These are phyloP conservation scores for Helarctos malayanus DNA, from an alignment of 2,797 vertebrate species.

Conservation along the genomic window DNA sequence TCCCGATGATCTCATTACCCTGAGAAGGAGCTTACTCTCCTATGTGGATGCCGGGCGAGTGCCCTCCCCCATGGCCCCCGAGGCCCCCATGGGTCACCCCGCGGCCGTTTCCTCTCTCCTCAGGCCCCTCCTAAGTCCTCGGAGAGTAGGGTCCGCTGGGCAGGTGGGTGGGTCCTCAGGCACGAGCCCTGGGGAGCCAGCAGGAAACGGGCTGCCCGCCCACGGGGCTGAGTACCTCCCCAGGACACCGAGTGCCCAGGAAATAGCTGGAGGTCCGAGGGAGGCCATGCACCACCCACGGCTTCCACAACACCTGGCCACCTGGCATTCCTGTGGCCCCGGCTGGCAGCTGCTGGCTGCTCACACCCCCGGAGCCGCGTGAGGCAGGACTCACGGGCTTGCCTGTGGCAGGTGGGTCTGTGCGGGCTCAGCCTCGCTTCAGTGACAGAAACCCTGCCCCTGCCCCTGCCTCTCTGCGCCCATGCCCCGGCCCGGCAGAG, in stretches of 20 bases:
- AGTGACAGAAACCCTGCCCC: neutral
- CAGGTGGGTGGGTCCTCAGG: rapidly evolving
- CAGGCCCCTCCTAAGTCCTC: neutral
- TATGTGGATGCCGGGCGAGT: rapidly evolving
- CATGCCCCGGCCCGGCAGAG: neutral
- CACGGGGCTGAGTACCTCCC: rapidly evolving
- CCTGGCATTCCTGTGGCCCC: neutral
- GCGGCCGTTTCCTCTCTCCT: neutral
- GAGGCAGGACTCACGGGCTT: rapidly evolving
- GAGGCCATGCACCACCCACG: rapidly evolving
- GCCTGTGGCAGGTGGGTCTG: rapidly evolving
- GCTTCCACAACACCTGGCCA: neutral
- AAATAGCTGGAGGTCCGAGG: neutral
- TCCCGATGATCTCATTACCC: rapidly evolving
- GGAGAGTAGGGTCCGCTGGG: neutral
- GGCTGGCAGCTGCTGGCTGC: neutral
- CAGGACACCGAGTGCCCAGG: neutral
- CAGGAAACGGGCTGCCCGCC: neutral
- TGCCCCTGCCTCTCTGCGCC: neutral
- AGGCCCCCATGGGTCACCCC: neutral
- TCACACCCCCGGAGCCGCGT: neutral
- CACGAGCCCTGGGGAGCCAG: rapidly evolving
- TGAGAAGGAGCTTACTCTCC: neutral
- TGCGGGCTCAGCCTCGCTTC: neutral
- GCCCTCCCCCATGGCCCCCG: neutral